Evolutionary conservation across 2,888 invertebrate genomes (phyloP).

Genomic region (Campoplex capitator): DNA sequence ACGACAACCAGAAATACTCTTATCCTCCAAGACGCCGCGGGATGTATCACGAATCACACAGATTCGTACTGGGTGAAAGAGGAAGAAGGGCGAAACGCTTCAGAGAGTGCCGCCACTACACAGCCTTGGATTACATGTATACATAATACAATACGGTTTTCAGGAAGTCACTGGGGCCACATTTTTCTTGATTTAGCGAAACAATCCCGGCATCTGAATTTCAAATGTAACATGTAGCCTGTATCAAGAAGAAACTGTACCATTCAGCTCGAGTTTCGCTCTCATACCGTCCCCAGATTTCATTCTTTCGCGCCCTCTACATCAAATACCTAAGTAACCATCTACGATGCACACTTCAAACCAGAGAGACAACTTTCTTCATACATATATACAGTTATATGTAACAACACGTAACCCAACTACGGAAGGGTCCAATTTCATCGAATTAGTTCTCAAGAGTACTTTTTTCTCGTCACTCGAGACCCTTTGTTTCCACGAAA

Average conservation of each 20-base stretch:
- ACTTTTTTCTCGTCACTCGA: conserved; percentile 42
- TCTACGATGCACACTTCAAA: conserved; percentile 39
- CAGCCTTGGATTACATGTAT: conserved; percentile 62
- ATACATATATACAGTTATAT: conserved; percentile 36
- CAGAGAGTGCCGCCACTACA: conserved; percentile 46
- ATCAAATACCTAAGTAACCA: conserved; percentile 34
- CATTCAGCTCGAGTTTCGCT: conserved; percentile 47
- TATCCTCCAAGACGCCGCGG: conserved; percentile 37
- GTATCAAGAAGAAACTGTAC: conserved; percentile 37
- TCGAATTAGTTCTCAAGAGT: conserved; percentile 74
- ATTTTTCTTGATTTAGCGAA: conserved; percentile 83
- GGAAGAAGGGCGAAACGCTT: conserved; percentile 44
- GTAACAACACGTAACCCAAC: conserved; percentile 3
- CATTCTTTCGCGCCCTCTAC: conserved; percentile 55
- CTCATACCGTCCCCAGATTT: conserved; percentile 45
- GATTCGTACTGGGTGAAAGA: conserved; percentile 40
- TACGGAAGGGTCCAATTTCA: conserved; percentile 63
- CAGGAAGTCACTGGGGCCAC: conserved; percentile 79
- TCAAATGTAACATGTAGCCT: conserved; percentile 74
- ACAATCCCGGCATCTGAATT: conserved; percentile 82
- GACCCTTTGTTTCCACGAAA: conserved; percentile 57
- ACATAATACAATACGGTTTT: conserved; percentile 67
- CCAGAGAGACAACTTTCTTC: conserved; percentile 15
- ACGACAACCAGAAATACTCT: conserved; percentile 53
- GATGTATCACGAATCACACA: conserved; percentile 42